Percentiles rank a stretch among this genome's conserved stretches.
phyloP scores from a whole-genome alignment of 2,888 invertebrate species.

The Drosophila pseudotakahashii region DNA sequence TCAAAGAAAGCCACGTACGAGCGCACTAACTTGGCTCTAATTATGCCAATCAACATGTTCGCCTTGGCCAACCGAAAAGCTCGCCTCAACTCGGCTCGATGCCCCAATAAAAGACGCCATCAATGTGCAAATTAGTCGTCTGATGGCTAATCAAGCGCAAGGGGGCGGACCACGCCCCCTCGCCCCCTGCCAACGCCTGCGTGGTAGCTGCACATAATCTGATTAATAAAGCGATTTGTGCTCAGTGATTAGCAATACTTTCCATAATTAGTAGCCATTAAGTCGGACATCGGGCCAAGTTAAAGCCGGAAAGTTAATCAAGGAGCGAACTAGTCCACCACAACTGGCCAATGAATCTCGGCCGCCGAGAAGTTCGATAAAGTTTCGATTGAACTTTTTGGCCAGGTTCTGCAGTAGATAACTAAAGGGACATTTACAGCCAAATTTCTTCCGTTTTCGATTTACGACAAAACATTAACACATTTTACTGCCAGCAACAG shows the following conservation, averaged over 20 bases:
- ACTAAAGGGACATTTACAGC: background rate
- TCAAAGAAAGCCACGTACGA: constrained; percentile 6
- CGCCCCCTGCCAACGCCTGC: constrained; percentile 18
- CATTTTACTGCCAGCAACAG: background rate
- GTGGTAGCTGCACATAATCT: constrained; percentile 60
- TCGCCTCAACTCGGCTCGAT: constrained; percentile 35
- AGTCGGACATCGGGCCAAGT: constrained; percentile 43
- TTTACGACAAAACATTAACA: background rate
- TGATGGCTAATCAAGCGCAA: constrained; percentile 69
- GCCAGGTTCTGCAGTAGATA: background rate
- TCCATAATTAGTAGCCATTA: constrained; percentile 73
- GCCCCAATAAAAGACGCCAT: constrained; percentile 74
- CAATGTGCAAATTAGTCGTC: constrained; percentile 75
- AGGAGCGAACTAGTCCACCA: background rate
- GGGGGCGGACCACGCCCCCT: constrained; percentile 27
- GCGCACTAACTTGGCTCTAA: constrained; percentile 52
- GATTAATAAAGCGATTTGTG: constrained; percentile 76
- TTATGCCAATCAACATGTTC: constrained; percentile 72
- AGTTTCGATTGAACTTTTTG: constrained; percentile 23
- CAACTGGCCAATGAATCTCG: background rate
- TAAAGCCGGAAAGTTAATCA: constrained; percentile 29
- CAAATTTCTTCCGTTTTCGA: background rate
- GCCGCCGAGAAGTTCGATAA: constrained; percentile 22
- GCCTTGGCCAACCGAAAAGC: constrained; percentile 30
- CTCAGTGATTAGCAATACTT: constrained; percentile 74